Percentiles rank a stretch among this genome's conserved stretches.
phyloP scores from a whole-genome alignment of 2,113 vertebrate species.

The Nesospiza acunhae region DNA sequence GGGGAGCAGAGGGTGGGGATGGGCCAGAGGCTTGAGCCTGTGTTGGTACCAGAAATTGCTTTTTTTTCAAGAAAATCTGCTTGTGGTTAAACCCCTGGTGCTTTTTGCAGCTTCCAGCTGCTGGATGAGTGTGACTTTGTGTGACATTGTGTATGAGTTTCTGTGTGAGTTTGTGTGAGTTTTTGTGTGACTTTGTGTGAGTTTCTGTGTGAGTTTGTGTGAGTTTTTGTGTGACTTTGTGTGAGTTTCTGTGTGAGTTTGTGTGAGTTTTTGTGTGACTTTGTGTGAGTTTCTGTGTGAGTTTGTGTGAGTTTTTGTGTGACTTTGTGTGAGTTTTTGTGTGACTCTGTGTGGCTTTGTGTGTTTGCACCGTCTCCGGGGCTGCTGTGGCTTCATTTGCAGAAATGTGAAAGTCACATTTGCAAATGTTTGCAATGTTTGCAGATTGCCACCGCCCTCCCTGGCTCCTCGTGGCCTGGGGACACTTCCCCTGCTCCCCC shows the following conservation, averaged over 20 bases:
- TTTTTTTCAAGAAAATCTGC: no score
- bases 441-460: accelerated
- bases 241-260: no score
- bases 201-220: no score
- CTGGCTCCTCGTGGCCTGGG: not conserved
- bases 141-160: no score
- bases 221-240: no score
- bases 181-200: no score
- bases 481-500: not conserved
- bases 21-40: no score
- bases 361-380: not conserved
- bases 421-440: not conserved
- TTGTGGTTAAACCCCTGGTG: not conserved
- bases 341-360: not conserved
- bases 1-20: no score
- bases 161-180: no score
- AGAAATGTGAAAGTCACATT: not conserved
- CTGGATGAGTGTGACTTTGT: not conserved
- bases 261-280: no score
- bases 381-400: not conserved
- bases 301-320: no score
- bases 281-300: not conserved
- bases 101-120: not conserved
- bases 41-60: no score
- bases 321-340: not conserved